Conservation (phyloP, 2,888 invertebrate genomes). For the Diplolepis rosae region DNA sequence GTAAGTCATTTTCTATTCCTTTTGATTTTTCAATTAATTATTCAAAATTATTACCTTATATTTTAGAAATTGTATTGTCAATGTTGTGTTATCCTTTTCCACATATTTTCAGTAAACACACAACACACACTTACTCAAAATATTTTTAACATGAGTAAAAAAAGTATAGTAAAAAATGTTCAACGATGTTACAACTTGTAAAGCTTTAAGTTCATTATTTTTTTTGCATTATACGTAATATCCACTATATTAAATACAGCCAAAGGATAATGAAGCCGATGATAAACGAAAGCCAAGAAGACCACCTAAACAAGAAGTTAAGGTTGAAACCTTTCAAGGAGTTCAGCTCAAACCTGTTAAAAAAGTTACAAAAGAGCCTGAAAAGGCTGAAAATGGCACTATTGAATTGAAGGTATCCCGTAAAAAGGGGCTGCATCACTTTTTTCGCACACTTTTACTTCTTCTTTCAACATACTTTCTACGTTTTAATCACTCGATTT, state of each 20-base stretch:
- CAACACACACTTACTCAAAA: slow-evolving; percentile 20
- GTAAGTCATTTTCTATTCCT: slow-evolving; percentile 52
- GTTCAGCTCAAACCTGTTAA: slow-evolving; percentile 79
- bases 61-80: not conserved
- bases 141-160: slow-evolving; percentile 8
- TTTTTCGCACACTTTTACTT: slow-evolving; percentile 21
- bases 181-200: slow-evolving; percentile 19
- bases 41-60: too few relatives aligned
- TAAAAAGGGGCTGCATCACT: slow-evolving; percentile 45
- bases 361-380: slow-evolving; percentile 63
- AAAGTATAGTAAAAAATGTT: slow-evolving; percentile 27
- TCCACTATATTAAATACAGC: slow-evolving; percentile 57
- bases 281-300: slow-evolving; percentile 73
- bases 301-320: slow-evolving; percentile 73
- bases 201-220: not conserved
- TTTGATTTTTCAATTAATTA: too few relatives aligned
- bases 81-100: slow-evolving; percentile 34
- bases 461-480: slow-evolving; percentile 27
- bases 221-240: slow-evolving; percentile 28
- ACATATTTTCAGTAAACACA: slow-evolving; percentile 27
- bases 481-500: slow-evolving; percentile 1
- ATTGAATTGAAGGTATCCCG: slow-evolving; percentile 69
- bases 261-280: slow-evolving; percentile 64
- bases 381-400: slow-evolving; percentile 64
- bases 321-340: slow-evolving; percentile 77